Evolutionary conservation across 2,888 invertebrate species (phyloP), one percentile per base, ranked within the genome.

Genomic region (Pristionchus fissidentatus): DNA sequence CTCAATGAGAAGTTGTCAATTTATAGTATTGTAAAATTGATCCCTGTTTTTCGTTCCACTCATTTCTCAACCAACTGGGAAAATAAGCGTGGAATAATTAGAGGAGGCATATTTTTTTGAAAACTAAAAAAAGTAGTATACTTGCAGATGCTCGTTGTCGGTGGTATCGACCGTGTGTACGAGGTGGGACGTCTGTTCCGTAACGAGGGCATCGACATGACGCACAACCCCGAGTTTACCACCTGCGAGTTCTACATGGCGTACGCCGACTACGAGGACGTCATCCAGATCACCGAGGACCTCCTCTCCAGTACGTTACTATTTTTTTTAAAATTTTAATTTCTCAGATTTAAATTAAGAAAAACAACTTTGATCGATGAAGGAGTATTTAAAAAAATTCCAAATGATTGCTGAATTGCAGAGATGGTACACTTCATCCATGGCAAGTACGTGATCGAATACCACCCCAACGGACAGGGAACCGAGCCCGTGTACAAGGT

Each of bases 181-280:
- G 94, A 94, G 90, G 94, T 94, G 79, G 94, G 94, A 2, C 94
- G 98, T 87, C 96, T 97, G 92, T 99, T 99, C 93, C 94, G 99
- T 85, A 99, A 99, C 93, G 99, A 99, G 94, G 97, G 99, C 84
- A 99, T 99, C 92, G 99, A 99, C 94, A 93, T 98, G 92, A 98
- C 98, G 0, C 99, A 99, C 92, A 99, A 99, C 93, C 99, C 99
- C 0, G 99, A 99, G 93, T 99, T 99, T 92, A 99, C 99, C 0
- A 97, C 98, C 10, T 97, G 98, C 92, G 99, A 99, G 94, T 99
- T 99, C 93, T 99, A 99, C 93, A 99, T 99, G 98, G 99, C 99
- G 0, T 99, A 99, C 93, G 99, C 99, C 26, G 99, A 99, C 93
- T 99, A 99, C 92, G 95, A 97, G 93, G 98, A 99, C 93, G 92